Evolutionary conservation across 2,113 vertebrate genomes (phyloP), one percentile per base, ranked within the genome.

Genomic region (Tyto alba): DNA sequence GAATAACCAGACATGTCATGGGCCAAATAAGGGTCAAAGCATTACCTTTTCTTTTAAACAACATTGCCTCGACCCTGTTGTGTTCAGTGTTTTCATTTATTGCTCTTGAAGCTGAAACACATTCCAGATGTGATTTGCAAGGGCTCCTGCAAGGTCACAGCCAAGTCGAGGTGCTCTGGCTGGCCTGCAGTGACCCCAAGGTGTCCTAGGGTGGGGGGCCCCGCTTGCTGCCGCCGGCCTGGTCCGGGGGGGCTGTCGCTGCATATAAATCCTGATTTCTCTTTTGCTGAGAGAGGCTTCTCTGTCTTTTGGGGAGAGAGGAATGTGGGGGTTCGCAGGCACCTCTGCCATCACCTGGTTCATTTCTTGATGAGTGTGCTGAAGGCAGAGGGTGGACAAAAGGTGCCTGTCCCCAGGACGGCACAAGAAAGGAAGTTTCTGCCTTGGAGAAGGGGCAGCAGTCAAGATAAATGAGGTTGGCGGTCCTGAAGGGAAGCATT

Each of bases 111-210:
- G 94, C 95, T 38, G 88, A 97, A 98, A 98, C 97, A 77, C 73
- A 48, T 98, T 98, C 97, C 98, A 98, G 98, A 98, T 98, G 97
- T 98, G 93, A 88, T 93, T 95, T 91, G 94, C 85, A 85, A 95
- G 95, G 95, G 75, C 97, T 96, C 55, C 93, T 0, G 12, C 95
- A 96, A 97, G 97, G 96, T 97, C 97, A 96, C 72, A 94, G 96
- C 96, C 97, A 96, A 97, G 86, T 74, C 11, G 82, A 97, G 97
- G 96, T 93, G 95, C 95, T 96, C 79, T 90, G 93, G 73, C 50
- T 96, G 96, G 91, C 95, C 96, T 91, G 36, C 18, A 38, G 64
- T 96, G 97, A 97, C 97, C 97, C 63, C 76, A 23, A 88, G 92
- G 95, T 97, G 92, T 96, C 90, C 93, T 64, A 34, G 79, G 67